Evolutionary conservation across 2,797 vertebrate genomes (phyloP).

Genomic region (Phoeniculus purpureus): DNA sequence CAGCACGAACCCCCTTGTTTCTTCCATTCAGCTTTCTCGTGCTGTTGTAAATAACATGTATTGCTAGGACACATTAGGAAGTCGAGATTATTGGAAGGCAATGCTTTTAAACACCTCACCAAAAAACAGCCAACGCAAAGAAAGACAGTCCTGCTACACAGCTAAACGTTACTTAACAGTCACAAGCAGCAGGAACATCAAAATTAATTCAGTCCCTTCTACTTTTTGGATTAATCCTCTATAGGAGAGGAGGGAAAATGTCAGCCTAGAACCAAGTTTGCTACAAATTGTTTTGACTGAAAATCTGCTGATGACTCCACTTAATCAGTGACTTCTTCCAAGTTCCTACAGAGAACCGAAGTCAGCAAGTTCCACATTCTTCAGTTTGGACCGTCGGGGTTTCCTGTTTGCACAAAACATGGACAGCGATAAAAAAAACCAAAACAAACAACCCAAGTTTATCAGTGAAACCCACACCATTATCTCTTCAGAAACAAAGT

Average conservation of each 20-base stretch:
- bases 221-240: neutral
- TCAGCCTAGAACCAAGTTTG: neutral
- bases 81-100: neutral
- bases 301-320: slow-evolving; percentile 26
- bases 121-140: too few species aligned
- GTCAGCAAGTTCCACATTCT: slow-evolving; percentile 50
- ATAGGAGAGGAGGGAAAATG: neutral
- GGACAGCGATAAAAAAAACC: neutral
- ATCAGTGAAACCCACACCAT: neutral
- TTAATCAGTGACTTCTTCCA: neutral
- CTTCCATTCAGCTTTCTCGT: neutral
- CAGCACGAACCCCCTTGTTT: neutral
- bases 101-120: neutral
- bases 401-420: slow-evolving; percentile 54
- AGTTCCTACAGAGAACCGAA: slow-evolving; percentile 16
- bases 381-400: slow-evolving; percentile 26
- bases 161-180: neutral
- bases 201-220: neutral
- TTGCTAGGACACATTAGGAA: neutral
- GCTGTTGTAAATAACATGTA: neutral
- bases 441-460: neutral
- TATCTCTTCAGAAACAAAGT: neutral
- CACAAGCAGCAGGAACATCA: neutral
- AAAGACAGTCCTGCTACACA: neutral
- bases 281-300: slow-evolving; percentile 15